Conservation (phyloP, 2,113 vertebrate genomes). For the Scatophagus argus region DNA sequence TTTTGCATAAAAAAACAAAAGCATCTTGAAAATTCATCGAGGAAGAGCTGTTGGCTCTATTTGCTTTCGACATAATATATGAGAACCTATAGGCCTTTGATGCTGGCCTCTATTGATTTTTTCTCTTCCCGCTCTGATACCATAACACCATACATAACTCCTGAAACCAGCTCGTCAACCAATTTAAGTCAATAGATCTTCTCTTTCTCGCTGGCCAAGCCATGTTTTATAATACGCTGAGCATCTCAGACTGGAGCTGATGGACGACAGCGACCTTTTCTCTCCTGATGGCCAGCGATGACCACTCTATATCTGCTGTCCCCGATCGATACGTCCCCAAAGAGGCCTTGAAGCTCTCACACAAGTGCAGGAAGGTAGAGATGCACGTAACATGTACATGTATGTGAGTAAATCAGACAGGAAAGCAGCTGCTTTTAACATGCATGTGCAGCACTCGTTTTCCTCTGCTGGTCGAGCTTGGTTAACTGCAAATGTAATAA, state of each 20-base stretch:
- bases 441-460: background rate
- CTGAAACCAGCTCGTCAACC: conserved; percentile 47
- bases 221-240: conserved; percentile 52
- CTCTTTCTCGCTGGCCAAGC: conserved; percentile 9
- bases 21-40: background rate
- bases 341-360: conserved; percentile 8
- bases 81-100: conserved; percentile 32
- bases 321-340: conserved; percentile 38
- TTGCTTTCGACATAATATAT: conserved; percentile 44
- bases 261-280: conserved; percentile 71
- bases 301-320: conserved; percentile 56
- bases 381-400: background rate
- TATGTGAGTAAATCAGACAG: background rate
- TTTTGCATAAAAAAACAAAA: background rate
- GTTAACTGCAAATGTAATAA: background rate
- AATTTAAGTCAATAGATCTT: conserved; percentile 52
- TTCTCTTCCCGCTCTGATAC: conserved; percentile 28
- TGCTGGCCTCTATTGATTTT: conserved; percentile 49
- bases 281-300: conserved; percentile 57
- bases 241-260: conserved; percentile 47
- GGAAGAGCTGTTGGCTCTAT: background rate
- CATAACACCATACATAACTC: conserved; percentile 47
- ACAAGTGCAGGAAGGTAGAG: background rate
- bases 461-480: background rate
- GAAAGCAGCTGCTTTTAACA: too few relatives aligned